Percentiles rank a stretch among this genome's conserved stretches.
These are phyloP conservation scores for Eugnorisma glareosa DNA, from an alignment of 2,888 invertebrate genomes.

Conservation along the genomic window DNA sequence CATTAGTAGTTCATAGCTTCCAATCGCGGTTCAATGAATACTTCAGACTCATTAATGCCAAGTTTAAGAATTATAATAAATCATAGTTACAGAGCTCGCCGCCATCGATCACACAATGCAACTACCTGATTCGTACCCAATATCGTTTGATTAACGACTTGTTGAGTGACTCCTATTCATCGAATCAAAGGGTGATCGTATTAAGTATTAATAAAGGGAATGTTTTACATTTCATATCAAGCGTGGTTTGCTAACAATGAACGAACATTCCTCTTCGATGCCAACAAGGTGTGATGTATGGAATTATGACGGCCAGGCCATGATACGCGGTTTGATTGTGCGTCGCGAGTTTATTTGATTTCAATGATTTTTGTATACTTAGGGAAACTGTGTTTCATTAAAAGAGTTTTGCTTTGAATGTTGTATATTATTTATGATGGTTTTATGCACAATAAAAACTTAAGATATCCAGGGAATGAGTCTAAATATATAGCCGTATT, in stretches of 20 bases:
- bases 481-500: background rate
- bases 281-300: constrained; percentile 72
- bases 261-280: constrained; percentile 60
- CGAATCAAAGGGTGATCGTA: constrained; percentile 87
- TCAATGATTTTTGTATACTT: constrained; percentile 36
- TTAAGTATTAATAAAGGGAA: constrained; percentile 88
- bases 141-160: constrained; percentile 89
- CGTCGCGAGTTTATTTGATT: constrained; percentile 44
- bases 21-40: constrained; percentile 72
- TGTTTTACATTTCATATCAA: constrained; percentile 82
- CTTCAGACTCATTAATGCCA: constrained; percentile 78
- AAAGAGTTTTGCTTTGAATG: background rate
- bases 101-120: constrained; percentile 84
- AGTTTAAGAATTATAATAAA: constrained; percentile 87
- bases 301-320: constrained; percentile 58
- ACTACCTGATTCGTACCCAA: constrained; percentile 89
- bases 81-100: constrained; percentile 84
- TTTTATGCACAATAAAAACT: background rate
- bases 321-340: constrained; percentile 71
- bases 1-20: constrained; percentile 76
- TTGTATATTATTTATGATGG: background rate
- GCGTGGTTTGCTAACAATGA: constrained; percentile 71
- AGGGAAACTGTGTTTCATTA: background rate
- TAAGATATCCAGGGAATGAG: background rate
- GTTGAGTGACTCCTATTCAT: constrained; percentile 90